A percentile compares a stretch with the other conserved stretches of the same genome.
These are phyloP conservation scores for Callitettix versicolor DNA, from an alignment of 1,140 invertebrate species.

Conservation along the genomic window DNA sequence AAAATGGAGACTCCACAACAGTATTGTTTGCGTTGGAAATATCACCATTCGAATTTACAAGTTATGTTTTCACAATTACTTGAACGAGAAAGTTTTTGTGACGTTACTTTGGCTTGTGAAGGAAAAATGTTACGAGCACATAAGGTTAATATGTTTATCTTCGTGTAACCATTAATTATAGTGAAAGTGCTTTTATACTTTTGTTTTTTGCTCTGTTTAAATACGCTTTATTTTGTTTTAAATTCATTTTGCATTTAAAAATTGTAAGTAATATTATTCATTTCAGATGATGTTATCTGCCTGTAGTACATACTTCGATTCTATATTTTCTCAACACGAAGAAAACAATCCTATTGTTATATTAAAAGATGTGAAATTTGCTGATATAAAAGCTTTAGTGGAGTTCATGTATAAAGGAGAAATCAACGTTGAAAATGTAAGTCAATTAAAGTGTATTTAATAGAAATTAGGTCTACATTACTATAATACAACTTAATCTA, in stretches of 20 bases:
- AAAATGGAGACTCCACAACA: constrained; percentile 44
- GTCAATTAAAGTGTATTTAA: constrained; percentile 28
- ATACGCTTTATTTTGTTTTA: neutral
- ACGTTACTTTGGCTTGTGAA: constrained; percentile 82
- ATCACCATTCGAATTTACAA: constrained; percentile 74
- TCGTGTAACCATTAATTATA: too few species aligned
- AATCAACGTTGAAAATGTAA: constrained; percentile 87
- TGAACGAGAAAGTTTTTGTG: constrained; percentile 78
- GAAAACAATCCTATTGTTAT: constrained; percentile 77
- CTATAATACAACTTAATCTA: too few species aligned
- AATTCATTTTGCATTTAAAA: neutral
- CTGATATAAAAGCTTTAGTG: constrained; percentile 74
- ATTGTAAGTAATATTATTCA: constrained; percentile 25
- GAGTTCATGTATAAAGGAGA: constrained; percentile 94
- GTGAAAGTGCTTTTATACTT: neutral
- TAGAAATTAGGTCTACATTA: neutral
- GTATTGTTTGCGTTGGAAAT: constrained; percentile 84
- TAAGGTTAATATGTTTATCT: constrained; percentile 46
- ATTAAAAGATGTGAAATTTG: constrained; percentile 73
- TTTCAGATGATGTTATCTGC: constrained; percentile 55
- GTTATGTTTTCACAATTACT: constrained; percentile 82
- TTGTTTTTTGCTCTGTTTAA: neutral
- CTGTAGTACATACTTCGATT: constrained; percentile 81
- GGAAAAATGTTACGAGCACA: constrained; percentile 79
- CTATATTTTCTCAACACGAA: constrained; percentile 78